phyloP scores from a whole-genome alignment of 2,113 vertebrate genomes.

The Fulmarus glacialis region DNA sequence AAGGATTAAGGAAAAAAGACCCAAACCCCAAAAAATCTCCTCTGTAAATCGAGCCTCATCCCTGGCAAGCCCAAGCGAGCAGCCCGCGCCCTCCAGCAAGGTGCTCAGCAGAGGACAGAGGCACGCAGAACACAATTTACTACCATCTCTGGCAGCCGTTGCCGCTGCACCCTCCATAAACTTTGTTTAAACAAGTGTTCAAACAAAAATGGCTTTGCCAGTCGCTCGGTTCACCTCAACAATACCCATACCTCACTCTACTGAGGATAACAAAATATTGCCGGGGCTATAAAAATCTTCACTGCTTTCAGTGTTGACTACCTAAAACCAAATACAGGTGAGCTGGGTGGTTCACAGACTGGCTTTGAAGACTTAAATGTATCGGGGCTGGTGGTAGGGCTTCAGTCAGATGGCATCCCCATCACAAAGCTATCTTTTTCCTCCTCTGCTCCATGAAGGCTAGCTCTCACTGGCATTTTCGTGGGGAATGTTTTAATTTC shows the following conservation, averaged over 20 bases:
- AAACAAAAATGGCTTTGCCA: conserved; percentile 16
- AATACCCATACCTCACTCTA: background rate
- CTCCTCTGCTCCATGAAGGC: background rate
- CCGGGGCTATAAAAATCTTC: background rate
- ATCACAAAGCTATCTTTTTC: background rate
- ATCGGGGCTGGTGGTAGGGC: accelerated
- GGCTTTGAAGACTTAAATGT: background rate
- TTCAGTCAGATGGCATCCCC: background rate
- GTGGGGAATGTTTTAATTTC: background rate
- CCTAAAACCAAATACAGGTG: background rate
- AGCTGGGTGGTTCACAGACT: background rate
- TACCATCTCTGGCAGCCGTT: background rate
- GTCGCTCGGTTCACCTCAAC: background rate
- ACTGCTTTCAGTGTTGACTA: background rate
- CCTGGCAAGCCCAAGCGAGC: background rate
- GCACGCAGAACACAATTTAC: background rate
- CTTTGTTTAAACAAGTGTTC: conserved; percentile 10
- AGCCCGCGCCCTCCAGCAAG: background rate
- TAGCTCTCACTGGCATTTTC: background rate
- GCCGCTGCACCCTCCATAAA: conserved; percentile 43
- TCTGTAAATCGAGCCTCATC: background rate
- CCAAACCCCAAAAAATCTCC: background rate
- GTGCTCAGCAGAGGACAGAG: background rate
- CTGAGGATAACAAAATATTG: background rate
- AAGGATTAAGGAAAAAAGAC: background rate